Evolutionary conservation across 2,113 vertebrate genomes (phyloP), one percentile per base, ranked within the genome.

Genomic region (Acanthisitta chloris): DNA sequence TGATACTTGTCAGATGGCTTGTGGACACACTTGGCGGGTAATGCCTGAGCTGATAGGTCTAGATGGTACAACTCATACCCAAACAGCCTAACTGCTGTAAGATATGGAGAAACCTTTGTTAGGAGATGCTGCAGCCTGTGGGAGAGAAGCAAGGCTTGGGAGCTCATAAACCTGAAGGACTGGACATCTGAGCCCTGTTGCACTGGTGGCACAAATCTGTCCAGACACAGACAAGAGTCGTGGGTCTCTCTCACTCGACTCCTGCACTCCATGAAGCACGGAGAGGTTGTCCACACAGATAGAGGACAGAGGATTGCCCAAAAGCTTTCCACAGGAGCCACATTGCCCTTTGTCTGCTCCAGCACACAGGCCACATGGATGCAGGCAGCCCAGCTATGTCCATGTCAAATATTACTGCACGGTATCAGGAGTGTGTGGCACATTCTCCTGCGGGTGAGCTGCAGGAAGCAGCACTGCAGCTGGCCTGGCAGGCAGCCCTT

Each of bases 401-500:
- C 16, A 1, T 10, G 29, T 3, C 55, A 8, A 5, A 14, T 23
- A 12, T 18, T 38, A 1, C 71, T 46, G 43, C 16, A 4, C 0
- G 0, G 4, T 12, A 19, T 20, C 1, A 5, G 36, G 45, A 78
- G 45, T 0, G 0, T 1, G 45, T 15, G 17, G 17, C 31, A 28
- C 5, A 36, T 82, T 38, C 23, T 67, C 15, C 26, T 8, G 48
- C 0, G 2, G 21, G 9, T 13, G 19, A 33, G 33, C 20, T 36
- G 24, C 1, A 2, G 62, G 55, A 13, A 70, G 9, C 42, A 69
- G 51, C 0, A 1, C 38, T 40, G 46, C 64, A 36, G 61, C 26
- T 12, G 52, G 23, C 17, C 48, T 1, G 7, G 42, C 69, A 33
- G 64, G 31, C 26, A 86, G 49, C 54, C 25, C 55, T 58, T 1